Evolutionary conservation across 2,888 invertebrate species (phyloP).

Genomic region (Andrena camellia): DNA sequence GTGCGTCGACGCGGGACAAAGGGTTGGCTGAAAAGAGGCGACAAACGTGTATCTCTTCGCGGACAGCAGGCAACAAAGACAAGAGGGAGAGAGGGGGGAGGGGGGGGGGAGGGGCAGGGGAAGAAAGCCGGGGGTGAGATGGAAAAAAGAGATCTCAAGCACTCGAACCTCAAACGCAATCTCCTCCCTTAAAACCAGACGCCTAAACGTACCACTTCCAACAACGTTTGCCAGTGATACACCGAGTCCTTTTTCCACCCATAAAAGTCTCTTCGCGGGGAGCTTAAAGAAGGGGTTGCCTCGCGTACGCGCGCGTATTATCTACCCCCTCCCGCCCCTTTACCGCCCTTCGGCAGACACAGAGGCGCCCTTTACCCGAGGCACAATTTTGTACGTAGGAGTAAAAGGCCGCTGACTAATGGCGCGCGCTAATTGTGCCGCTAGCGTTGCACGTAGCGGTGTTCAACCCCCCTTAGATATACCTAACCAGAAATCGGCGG

Average conservation of each 20-base stretch:
- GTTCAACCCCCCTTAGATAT: slow-evolving; percentile 47
- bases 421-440: slow-evolving; percentile 82
- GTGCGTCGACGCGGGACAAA: slow-evolving; percentile 36
- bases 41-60: slow-evolving; percentile 41
- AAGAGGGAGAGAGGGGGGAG: background rate
- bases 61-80: background rate
- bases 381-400: slow-evolving; percentile 68
- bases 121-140: background rate
- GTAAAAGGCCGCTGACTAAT: slow-evolving; percentile 81
- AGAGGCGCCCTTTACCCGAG: slow-evolving; percentile 69
- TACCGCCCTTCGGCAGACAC: slow-evolving; percentile 61
- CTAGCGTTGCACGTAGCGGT: slow-evolving; percentile 50
- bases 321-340: slow-evolving; percentile 48
- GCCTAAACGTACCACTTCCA: slow-evolving; percentile 54
- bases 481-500: slow-evolving; percentile 13
- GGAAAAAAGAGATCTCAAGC: slow-evolving; percentile 40
- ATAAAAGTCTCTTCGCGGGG: slow-evolving; percentile 58
- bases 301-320: slow-evolving; percentile 59
- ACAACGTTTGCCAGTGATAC: slow-evolving; percentile 64
- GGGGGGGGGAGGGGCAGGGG: background rate
- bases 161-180: slow-evolving; percentile 38
- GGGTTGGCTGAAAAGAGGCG: slow-evolving; percentile 44
- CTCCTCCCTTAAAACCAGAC: slow-evolving; percentile 38
- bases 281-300: slow-evolving; percentile 62
- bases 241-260: slow-evolving; percentile 44